Percentiles rank a stretch among this genome's conserved stretches.
Evolutionary conservation across 2,888 invertebrate species (phyloP).

Genomic region (Thymelicus acteon): DNA sequence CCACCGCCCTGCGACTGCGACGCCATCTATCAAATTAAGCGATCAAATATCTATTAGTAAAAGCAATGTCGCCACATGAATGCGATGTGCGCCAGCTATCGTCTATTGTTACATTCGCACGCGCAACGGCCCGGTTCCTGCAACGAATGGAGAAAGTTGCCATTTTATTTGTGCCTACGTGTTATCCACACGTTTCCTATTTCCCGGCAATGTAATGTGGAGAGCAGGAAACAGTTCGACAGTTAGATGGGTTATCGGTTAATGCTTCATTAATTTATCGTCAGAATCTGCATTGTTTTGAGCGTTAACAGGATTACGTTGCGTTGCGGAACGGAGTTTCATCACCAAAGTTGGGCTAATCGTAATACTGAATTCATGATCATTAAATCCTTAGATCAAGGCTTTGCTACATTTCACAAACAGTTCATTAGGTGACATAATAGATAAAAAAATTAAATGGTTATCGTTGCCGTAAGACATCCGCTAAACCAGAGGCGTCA

Average conservation of each 20-base stretch:
- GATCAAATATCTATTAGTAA: slow-evolving; percentile 18
- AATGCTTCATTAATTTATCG: slow-evolving; percentile 28
- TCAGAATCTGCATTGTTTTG: slow-evolving; percentile 13
- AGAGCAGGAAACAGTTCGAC: slow-evolving; percentile 25
- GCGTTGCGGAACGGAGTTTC: slow-evolving; percentile 1
- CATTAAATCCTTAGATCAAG: background rate
- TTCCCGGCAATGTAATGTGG: slow-evolving; percentile 50
- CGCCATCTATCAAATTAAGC: slow-evolving; percentile 4
- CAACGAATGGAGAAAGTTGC: slow-evolving; percentile 80
- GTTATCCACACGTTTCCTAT: slow-evolving; percentile 68
- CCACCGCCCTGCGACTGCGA: background rate
- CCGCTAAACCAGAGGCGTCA: too few species aligned
- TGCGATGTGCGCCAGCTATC: slow-evolving; percentile 45
- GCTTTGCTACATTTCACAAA: background rate
- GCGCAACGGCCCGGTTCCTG: slow-evolving; percentile 55
- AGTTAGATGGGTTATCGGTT: slow-evolving; percentile 15
- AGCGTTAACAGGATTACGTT: slow-evolving; percentile 6
- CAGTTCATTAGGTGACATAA: too few species aligned
- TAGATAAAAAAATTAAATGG: too few species aligned
- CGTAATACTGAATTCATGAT: background rate
- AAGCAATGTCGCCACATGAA: slow-evolving; percentile 47
- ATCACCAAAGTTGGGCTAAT: background rate
- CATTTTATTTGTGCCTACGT: slow-evolving; percentile 60
- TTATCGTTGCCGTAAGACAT: too few species aligned
- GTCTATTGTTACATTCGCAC: slow-evolving; percentile 57